These are phyloP conservation scores for Microcebus murinus DNA, from an alignment of 2,113 vertebrate species.

Conservation along the genomic window DNA sequence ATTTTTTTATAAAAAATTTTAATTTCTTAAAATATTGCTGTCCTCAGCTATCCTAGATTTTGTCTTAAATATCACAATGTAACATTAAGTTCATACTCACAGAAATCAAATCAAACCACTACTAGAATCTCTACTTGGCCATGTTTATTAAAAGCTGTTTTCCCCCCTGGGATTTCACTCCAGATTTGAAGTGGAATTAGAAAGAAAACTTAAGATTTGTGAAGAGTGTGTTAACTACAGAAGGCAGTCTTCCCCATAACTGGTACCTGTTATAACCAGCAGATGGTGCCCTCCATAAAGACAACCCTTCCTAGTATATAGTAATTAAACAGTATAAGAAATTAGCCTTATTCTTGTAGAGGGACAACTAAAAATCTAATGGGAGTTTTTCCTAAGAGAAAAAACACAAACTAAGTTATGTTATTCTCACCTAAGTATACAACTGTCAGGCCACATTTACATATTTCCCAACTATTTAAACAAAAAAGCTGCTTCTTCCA, in stretches of 20 bases:
- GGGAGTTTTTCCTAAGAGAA: not conserved
- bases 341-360: not conserved
- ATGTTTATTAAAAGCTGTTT: not conserved
- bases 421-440: not conserved
- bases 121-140: not conserved
- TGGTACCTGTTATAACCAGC: slow-evolving; percentile 58
- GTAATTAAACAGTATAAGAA: not conserved
- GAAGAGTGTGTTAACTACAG: not conserved
- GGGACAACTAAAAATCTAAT: slow-evolving; percentile 32
- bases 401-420: not conserved
- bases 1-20: too few species aligned
- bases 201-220: not conserved
- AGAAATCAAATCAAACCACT: slow-evolving; percentile 11
- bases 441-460: not conserved
- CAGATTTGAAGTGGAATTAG: not conserved
- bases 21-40: too few species aligned
- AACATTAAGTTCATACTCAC: not conserved
- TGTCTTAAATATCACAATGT: slow-evolving; percentile 35
- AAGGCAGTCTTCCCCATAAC: slow-evolving; percentile 2
- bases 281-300: slow-evolving; percentile 73
- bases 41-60: not conserved
- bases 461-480: slow-evolving; percentile 23
- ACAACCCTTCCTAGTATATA: not conserved
- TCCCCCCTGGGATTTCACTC: not conserved
- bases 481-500: not conserved